Evolutionary conservation across 1,140 invertebrate species (phyloP), one percentile per base, ranked within the genome.

Genomic region (Apocrypta bakeri): DNA sequence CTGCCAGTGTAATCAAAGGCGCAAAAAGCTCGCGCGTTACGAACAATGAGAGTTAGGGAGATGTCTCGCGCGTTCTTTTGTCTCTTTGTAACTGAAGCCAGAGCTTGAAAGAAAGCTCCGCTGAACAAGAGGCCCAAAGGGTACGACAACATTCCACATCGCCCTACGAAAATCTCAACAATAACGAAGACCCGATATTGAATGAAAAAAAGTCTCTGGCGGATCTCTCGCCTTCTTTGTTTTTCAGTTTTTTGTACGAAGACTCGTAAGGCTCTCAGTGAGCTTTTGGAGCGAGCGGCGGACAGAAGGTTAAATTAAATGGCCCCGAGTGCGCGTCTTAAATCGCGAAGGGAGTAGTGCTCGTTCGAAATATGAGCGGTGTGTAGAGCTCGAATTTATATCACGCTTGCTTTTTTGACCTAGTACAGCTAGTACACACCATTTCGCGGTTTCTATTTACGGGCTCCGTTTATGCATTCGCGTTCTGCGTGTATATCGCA

Each of bases 351-450:
- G 76, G 77, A 84, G 83, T 37, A 85, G 84, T 78, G 75, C 61
- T 17, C 6, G 72, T 81, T 87, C 73, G 21, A 85, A 85, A 66
- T 76, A 31, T 85, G n/a, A n/a, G n/a, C n/a, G n/a, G n/a, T n/a
- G n/a, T 79, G 78, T 2, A 48, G 42, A 48, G 42, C 14, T 17
- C 42, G 42, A 48, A 48, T 48, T 48, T 48, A 48, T 48, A 17
- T 48, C 21, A 6, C 3, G 21, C 17, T 6, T 56, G 48, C 48
- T 17, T 37, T 56, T 56, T n/a, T 56, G 3, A 56, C 48, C 48
- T 56, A 17, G 42, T 48, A 48, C 14, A 48, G n/a, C n/a, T n/a
- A n/a, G n/a, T n/a, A n/a, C n/a, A n/a, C n/a, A n/a, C n/a, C 42
- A 48, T 56, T 56, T 56, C 48, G 48, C 14, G 12, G 48, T 21